Evolutionary conservation across 2,888 invertebrate species (phyloP).

Genomic region (Crioceris asparagi): DNA sequence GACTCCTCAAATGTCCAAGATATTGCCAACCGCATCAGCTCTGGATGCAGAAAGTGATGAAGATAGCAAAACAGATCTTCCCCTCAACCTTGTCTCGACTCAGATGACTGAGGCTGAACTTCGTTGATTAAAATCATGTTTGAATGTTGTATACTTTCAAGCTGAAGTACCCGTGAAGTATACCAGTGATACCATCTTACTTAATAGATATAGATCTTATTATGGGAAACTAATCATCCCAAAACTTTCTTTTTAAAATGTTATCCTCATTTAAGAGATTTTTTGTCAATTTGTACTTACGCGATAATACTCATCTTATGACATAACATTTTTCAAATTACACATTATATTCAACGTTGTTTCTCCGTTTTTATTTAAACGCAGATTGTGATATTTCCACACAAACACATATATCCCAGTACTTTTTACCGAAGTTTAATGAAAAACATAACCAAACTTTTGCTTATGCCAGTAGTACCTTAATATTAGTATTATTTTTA

Average conservation of each 20-base stretch:
- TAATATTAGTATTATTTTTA: conserved; percentile 23
- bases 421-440: conserved; percentile 22
- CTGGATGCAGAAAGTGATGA: conserved; percentile 38
- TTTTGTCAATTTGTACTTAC: conserved; percentile 24
- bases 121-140: conserved; percentile 25
- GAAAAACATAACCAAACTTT: conserved; percentile 30
- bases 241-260: conserved; percentile 5
- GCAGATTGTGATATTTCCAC: conserved; percentile 31
- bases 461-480: conserved; percentile 33
- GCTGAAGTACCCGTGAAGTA: conserved; percentile 6
- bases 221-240: conserved; percentile 4
- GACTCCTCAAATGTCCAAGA: conserved; percentile 37
- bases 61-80: conserved; percentile 49
- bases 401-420: conserved; percentile 21
- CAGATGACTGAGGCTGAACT: conserved; percentile 51
- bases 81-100: conserved; percentile 59
- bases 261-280: conserved; percentile 17
- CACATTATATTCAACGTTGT: conserved; percentile 2
- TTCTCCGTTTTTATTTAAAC: conserved; percentile 8
- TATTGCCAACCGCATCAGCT: conserved; percentile 30
- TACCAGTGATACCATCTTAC: conserved; percentile 25
- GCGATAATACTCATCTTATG: conserved; percentile 23
- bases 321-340: conserved; percentile 13
- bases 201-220: conserved; percentile 12
- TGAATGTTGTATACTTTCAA: neutral